Evolutionary conservation across 2,113 vertebrate species (phyloP).

Genomic region (Erinaceus europaeus): DNA sequence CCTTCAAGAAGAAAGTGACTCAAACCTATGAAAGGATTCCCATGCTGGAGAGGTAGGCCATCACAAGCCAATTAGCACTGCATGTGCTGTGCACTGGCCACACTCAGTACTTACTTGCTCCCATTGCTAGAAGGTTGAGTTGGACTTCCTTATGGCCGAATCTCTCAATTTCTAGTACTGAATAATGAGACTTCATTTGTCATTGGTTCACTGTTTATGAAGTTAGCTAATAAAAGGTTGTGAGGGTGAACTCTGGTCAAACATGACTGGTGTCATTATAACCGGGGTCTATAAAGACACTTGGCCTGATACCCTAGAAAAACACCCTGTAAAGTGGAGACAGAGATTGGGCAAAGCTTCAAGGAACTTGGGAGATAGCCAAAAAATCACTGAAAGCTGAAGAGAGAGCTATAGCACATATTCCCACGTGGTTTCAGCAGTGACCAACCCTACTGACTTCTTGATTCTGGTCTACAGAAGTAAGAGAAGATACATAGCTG

Average conservation of each 20-base stretch:
- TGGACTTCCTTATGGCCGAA: neutral
- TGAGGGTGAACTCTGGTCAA: neutral
- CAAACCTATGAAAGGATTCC: neutral
- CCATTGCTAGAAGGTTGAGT: no score
- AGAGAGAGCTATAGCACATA: no score
- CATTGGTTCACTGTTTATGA: no score
- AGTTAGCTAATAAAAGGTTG: no score
- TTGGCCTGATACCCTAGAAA: no score
- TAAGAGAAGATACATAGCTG: neutral
- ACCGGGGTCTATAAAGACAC: no score
- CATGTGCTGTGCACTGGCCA: neutral
- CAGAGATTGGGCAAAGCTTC: neutral
- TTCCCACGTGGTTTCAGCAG: neutral
- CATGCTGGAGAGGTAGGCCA: neutral
- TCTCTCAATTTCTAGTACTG: neutral
- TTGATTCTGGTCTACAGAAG: neutral
- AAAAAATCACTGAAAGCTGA: neutral
- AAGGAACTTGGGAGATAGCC: no score
- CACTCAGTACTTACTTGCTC: no score
- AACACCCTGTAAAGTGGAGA: neutral
- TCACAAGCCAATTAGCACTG: no score
- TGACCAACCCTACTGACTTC: neutral
- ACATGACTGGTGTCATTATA: neutral
- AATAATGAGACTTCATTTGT: neutral
- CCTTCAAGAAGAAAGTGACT: neutral